phyloP scores from a whole-genome alignment of 2,888 invertebrate genomes.

The Acanthosepion pharaonis region DNA sequence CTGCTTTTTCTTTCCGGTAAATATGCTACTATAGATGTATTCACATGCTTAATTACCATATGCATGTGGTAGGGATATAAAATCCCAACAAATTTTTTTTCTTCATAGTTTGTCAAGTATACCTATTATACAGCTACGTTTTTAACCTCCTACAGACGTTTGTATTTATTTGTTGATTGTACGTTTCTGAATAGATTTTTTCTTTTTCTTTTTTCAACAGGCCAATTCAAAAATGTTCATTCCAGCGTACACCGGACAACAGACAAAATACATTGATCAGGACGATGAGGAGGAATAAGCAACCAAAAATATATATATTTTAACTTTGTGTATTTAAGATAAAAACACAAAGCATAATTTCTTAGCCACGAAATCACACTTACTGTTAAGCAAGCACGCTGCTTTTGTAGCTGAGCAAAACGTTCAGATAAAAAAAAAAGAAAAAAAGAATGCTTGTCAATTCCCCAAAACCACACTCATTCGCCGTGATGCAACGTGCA shows the following conservation, averaged over 20 bases:
- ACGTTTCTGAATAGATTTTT: neutral
- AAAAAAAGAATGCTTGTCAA: neutral
- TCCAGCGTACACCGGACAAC: constrained; percentile 55
- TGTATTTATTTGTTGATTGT: too few species aligned
- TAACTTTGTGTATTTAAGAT: neutral
- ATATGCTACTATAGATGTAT: too few species aligned
- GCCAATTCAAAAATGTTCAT: constrained; percentile 65
- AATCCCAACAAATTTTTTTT: too few species aligned
- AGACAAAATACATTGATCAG: constrained; percentile 3
- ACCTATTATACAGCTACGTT: too few species aligned
- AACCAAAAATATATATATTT: neutral
- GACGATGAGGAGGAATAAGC: neutral
- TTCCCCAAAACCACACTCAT: neutral
- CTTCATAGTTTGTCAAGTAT: too few species aligned
- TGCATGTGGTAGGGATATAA: too few species aligned
- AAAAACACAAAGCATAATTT: neutral
- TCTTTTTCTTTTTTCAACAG: constrained; percentile 57
- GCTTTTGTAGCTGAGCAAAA: neutral
- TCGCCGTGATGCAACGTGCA: neutral
- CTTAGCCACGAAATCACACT: neutral
- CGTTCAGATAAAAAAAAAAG: neutral
- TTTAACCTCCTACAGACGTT: too few species aligned
- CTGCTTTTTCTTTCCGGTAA: too few species aligned
- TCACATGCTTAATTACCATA: too few species aligned
- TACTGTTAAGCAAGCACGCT: neutral